These are phyloP conservation scores for Agrilus planipennis DNA, from an alignment of 1,140 invertebrate genomes.

Conservation along the genomic window DNA sequence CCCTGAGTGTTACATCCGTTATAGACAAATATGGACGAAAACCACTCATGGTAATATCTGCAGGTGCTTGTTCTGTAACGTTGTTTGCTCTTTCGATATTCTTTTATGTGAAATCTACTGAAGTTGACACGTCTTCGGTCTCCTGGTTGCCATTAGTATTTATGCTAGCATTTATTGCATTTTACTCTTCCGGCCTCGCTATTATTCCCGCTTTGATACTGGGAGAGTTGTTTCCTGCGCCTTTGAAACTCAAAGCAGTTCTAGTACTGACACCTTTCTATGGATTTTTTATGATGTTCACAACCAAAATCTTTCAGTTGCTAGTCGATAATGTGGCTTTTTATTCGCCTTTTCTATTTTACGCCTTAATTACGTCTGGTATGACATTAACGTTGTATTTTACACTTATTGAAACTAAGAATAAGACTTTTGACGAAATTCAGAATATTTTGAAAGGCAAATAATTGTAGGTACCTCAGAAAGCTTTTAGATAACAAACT, in stretches of 20 bases:
- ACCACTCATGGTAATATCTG: neutral
- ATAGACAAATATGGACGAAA: no score
- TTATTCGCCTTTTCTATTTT: constrained; percentile 61
- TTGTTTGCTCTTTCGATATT: neutral
- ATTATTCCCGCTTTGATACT: constrained; percentile 13
- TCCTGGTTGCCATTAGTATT: constrained; percentile 3
- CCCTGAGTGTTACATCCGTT: no score
- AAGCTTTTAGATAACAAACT: no score
- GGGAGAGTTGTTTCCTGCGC: constrained; percentile 17
- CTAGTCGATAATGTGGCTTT: constrained; percentile 43
- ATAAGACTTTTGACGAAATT: no score
- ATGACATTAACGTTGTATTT: no score
- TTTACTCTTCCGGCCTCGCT: constrained; percentile 11
- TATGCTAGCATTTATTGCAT: constrained; percentile 12
- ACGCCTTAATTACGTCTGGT: no score
- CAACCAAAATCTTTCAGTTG: constrained; percentile 20
- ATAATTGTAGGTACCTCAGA: no score
- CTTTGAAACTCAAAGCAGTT: constrained; percentile 15
- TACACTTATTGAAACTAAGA: no score
- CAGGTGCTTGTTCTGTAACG: neutral
- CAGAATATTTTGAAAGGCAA: no score
- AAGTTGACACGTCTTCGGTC: neutral
- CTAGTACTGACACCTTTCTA: no score
- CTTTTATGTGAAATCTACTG: constrained; percentile 16
- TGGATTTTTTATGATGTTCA: constrained; percentile 9